phyloP scores from a whole-genome alignment of 2,888 invertebrate genomes.

The Shargacucullia verbasci region DNA sequence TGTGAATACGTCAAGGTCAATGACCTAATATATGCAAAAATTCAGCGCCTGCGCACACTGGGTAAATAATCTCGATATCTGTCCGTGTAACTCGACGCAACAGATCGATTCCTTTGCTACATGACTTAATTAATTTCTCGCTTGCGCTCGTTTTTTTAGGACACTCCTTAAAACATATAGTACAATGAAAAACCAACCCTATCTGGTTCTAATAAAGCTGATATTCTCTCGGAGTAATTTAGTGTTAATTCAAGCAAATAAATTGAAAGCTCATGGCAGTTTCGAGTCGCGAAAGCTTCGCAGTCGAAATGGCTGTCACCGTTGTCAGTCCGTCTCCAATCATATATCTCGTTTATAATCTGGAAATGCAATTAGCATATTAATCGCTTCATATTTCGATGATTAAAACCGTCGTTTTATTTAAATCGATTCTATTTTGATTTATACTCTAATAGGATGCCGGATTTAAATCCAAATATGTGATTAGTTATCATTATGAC shows the following conservation, averaged over 20 bases:
- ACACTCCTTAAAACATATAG: slow-evolving; percentile 22
- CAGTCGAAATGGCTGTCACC: slow-evolving; percentile 55
- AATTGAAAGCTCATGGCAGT: slow-evolving; percentile 58
- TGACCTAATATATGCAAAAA: slow-evolving; percentile 52
- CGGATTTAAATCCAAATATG: slow-evolving; percentile 37
- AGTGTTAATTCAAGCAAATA: slow-evolving; percentile 47
- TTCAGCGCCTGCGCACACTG: slow-evolving; percentile 50
- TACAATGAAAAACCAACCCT: slow-evolving; percentile 23
- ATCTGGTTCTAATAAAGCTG: slow-evolving; percentile 9
- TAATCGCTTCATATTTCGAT: slow-evolving; percentile 77
- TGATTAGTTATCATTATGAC: slow-evolving; percentile 33
- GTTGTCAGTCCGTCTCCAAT: slow-evolving; percentile 64
- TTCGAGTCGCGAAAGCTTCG: slow-evolving; percentile 56
- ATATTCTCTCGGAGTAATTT: slow-evolving; percentile 19
- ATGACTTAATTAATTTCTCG: slow-evolving; percentile 83
- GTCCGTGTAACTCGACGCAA: slow-evolving; percentile 78
- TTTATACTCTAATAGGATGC: slow-evolving; percentile 50
- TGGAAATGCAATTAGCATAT: slow-evolving; percentile 81
- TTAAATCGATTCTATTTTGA: slow-evolving; percentile 56
- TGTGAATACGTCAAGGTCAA: slow-evolving; percentile 44
- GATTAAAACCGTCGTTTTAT: slow-evolving; percentile 57
- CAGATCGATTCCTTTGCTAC: slow-evolving; percentile 80
- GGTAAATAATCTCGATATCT: slow-evolving; percentile 66
- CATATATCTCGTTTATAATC: slow-evolving; percentile 77
- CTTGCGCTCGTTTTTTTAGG: slow-evolving; percentile 63